phyloP scores from a whole-genome alignment of 2,797 vertebrate species.

The Lithobates sylvaticus region DNA sequence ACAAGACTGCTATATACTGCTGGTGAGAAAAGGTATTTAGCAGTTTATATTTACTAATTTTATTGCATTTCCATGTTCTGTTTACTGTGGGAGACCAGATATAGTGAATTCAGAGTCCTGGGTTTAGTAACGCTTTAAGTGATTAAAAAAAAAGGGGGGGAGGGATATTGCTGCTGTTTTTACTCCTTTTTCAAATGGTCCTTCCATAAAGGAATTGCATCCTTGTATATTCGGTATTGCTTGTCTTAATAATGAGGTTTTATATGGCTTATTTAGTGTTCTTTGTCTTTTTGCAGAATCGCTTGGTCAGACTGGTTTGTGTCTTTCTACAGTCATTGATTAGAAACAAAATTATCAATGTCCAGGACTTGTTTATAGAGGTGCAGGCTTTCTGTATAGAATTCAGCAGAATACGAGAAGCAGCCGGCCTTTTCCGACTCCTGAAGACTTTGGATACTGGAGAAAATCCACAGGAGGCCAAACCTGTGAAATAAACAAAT shows the following conservation, averaged over 20 bases:
- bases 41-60: too few relatives aligned
- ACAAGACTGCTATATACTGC: too few relatives aligned
- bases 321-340: conserved; percentile 98
- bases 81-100: too few relatives aligned
- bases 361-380: conserved; percentile 98
- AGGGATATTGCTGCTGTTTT: too few relatives aligned
- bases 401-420: conserved; percentile 97
- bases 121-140: too few relatives aligned
- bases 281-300: conserved; percentile 81
- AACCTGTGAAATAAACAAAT: conserved; percentile 82
- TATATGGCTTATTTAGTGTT: background rate
- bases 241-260: background rate
- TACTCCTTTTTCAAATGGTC: too few relatives aligned
- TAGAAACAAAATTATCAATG: conserved; percentile 98
- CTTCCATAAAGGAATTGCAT: too few relatives aligned
- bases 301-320: conserved; percentile 95
- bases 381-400: conserved; percentile 99
- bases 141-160: too few relatives aligned
- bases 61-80: too few relatives aligned
- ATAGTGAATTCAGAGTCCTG: too few relatives aligned
- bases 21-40: too few relatives aligned
- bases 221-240: too few relatives aligned
- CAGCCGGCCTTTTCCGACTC: conserved; percentile 94
- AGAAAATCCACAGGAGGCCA: conserved; percentile 88
- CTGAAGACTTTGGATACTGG: conserved; percentile 96